Conservation (phyloP, 1,140 invertebrate genomes). For the Alviniconcha marisindica region DNA sequence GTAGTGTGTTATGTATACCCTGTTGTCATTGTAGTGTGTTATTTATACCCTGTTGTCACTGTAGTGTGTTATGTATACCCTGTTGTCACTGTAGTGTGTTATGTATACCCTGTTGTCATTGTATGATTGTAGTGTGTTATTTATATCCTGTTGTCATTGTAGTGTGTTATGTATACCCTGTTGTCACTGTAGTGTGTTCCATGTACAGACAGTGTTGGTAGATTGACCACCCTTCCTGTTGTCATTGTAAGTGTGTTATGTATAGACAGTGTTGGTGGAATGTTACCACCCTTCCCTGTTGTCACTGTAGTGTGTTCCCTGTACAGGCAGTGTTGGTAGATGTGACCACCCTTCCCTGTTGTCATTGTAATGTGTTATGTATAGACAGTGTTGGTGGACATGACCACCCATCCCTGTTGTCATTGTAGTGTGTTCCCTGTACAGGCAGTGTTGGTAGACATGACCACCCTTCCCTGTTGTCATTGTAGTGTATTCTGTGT, state of each 20-base stretch:
- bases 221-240: not conserved
- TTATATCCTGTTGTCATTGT: not conserved
- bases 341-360: constrained; percentile 85
- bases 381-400: not conserved
- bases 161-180: no score
- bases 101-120: no score
- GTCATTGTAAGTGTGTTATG: not conserved
- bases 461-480: not conserved
- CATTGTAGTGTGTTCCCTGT: not conserved
- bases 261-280: not conserved
- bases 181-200: not conserved
- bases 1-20: no score
- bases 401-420: not conserved
- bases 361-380: not conserved
- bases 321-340: constrained; percentile 92
- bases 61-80: no score
- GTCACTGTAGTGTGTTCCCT: no score
- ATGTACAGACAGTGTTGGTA: not conserved
- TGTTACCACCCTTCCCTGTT: not conserved
- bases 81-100: no score
- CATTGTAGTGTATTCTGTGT: constrained; percentile 46
- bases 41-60: no score
- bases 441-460: not conserved
- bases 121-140: not conserved
- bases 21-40: no score